A percentile compares a stretch with the other conserved stretches of the same genome.
phyloP scores from a whole-genome alignment of 1,140 invertebrate genomes.

The Zaprionus capensis region DNA sequence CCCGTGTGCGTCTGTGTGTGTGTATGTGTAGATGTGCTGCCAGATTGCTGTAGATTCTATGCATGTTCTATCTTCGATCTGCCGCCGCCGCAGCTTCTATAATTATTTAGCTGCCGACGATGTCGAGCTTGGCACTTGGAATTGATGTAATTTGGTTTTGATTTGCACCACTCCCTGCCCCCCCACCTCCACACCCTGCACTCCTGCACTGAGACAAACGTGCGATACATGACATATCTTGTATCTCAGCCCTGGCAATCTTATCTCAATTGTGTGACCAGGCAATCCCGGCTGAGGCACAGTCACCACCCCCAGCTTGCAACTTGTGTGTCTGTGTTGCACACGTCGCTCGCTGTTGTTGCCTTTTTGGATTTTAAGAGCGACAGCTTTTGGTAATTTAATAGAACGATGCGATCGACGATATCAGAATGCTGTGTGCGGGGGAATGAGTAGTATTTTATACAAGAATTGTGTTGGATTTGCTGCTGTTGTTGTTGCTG shows the following conservation, averaged over 20 bases:
- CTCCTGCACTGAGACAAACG: conserved; percentile 39
- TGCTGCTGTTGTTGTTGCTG: conserved; percentile 53
- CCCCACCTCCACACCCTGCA: conserved; percentile 1
- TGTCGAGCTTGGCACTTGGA: conserved; percentile 51
- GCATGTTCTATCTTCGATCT: conserved; percentile 80
- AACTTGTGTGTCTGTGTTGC: conserved; percentile 39
- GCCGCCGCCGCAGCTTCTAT: conserved; percentile 64
- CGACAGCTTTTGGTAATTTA: conserved; percentile 78
- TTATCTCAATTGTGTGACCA: conserved; percentile 82
- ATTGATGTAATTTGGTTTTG: conserved; percentile 78
- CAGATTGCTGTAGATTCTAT: conserved; percentile 44
- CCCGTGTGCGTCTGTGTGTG: conserved; percentile 24
- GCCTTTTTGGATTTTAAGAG: conserved; percentile 65
- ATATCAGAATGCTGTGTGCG: conserved; percentile 55
- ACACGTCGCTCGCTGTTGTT: conserved; percentile 54
- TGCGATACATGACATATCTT: conserved; percentile 82
- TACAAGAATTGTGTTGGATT: conserved; percentile 9
- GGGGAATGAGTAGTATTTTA: conserved; percentile 3
- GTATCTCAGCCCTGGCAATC: conserved; percentile 72
- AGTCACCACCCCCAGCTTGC: conserved; percentile 37
- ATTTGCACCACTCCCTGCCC: conserved; percentile 27
- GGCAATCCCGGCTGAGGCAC: conserved; percentile 45
- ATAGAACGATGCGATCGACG: conserved; percentile 79
- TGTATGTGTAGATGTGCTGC: conserved; percentile 10
- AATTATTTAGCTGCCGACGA: conserved; percentile 66